A percentile compares a stretch with the other conserved stretches of the same genome.
phyloP scores from a whole-genome alignment of 2,888 invertebrate species.

The Pristionchus japonicus region DNA sequence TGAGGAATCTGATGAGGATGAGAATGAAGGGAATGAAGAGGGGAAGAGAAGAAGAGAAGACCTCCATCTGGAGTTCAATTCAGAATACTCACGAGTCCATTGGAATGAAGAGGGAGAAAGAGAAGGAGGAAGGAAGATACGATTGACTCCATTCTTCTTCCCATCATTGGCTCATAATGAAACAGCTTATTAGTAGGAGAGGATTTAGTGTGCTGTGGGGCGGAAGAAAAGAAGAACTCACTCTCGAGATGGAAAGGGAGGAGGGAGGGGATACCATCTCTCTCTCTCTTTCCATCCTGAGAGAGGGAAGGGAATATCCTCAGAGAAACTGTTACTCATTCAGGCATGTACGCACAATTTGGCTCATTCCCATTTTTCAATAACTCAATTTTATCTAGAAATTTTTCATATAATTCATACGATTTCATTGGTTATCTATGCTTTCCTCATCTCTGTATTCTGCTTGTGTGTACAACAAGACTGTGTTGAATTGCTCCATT shows the following conservation, averaged over 20 bases:
- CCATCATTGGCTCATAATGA: constrained; percentile 21
- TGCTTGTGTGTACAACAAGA: too few species aligned
- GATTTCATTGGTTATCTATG: too few species aligned
- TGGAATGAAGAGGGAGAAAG: not conserved
- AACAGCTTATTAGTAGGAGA: constrained; percentile 16
- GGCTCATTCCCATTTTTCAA: not conserved
- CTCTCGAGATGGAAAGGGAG: not conserved
- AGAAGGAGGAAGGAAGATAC: not conserved
- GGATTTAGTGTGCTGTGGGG: not conserved
- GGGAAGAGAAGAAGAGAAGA: not conserved
- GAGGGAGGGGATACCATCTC: constrained; percentile 22
- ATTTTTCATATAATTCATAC: too few species aligned
- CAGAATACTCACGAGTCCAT: not conserved
- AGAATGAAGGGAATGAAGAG: not conserved
- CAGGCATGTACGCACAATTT: not conserved
- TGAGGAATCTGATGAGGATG: constrained; percentile 19
- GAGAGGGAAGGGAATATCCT: not conserved
- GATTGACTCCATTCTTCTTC: not conserved
- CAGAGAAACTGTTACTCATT: not conserved
- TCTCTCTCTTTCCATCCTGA: not conserved
- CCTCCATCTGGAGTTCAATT: too few species aligned
- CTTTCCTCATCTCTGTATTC: too few species aligned
- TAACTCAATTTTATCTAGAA: too few species aligned
- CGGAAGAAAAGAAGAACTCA: not conserved
- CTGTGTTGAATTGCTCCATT: not conserved